Evolutionary conservation across 2,113 vertebrate genomes (phyloP), one percentile per base, ranked within the genome.

Genomic region (Dolichallabes microphthalmus): DNA sequence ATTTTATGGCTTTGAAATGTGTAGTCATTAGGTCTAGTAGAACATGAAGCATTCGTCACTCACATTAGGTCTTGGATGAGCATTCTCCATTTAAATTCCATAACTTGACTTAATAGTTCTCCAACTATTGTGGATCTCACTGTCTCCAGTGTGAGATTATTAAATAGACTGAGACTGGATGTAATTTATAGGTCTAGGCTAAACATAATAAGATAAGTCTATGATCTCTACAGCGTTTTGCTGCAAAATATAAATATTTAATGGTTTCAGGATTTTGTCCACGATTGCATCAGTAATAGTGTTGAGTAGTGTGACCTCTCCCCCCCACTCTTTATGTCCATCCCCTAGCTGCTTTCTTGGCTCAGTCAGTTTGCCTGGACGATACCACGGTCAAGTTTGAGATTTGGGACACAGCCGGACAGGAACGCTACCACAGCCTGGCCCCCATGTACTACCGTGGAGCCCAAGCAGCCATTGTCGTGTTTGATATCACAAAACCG

Each of bases 351-450:
- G 95, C 95, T 0, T 96, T 96, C 89, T 88, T 96, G 91, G 95
- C 95, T n/a, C 95, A 96, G 94, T 96, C 95, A 0, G 95, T 96
- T 89, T 96, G 95, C 89, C 85, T 96, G 32, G 95, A 96, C 2
- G 95, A 96, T 86, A 96, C 95, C 82, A 96, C 95, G 0, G 95
- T 96, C 83, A 96, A 96, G 94, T 96, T 96, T 92, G 95, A 96
- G 91, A 96, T 96, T 90, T 96, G 95, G 95, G 95, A 96, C 93
- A 96, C 95, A 0, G 95, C 95, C 0, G 95, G 95, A 64, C 95
- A 96, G 71, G 95, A 96, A 90, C 92, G 95, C 25, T 96, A 96
- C 89, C 95, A 96, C 92, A 96, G 95, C 89, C 92, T 96, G 87
- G 95, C 95, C 9, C 95, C 95, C 32, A 96, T 96, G 95, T 96